phyloP scores from a whole-genome alignment of 2,888 invertebrate genomes.

The Thecocarcelia acutangulata region DNA sequence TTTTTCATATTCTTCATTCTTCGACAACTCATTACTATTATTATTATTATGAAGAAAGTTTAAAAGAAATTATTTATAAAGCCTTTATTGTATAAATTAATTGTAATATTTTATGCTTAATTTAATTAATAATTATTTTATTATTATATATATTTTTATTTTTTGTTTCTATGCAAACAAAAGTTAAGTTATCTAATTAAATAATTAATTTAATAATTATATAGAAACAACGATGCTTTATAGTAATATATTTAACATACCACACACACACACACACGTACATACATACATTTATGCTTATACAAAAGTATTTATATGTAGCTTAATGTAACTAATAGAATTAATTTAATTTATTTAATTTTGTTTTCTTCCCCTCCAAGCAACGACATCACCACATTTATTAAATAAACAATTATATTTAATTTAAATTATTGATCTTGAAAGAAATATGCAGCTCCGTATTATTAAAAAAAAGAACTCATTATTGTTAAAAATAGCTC shows the following conservation, averaged over 20 bases:
- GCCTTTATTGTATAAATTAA: conserved; percentile 70
- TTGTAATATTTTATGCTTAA: conserved; percentile 65
- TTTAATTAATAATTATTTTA: conserved; percentile 50
- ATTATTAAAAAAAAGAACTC: conserved; percentile 27
- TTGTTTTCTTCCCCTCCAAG: conserved; percentile 31
- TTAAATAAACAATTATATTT: conserved; percentile 16
- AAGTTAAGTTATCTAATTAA: conserved; percentile 63
- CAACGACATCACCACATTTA: background rate
- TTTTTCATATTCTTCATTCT: conserved; percentile 16
- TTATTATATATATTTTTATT: conserved; percentile 29
- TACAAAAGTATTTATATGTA: conserved; percentile 44
- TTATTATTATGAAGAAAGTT: conserved; percentile 48
- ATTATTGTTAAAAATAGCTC: conserved; percentile 55
- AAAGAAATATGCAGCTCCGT: conserved; percentile 42
- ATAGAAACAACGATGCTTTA: conserved; percentile 70
- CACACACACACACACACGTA: conserved; percentile 18
- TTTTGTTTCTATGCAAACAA: conserved; percentile 42
- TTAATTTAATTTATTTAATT: conserved; percentile 65
- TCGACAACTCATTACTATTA: conserved; percentile 21
- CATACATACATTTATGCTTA: conserved; percentile 1
- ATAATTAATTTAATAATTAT: conserved; percentile 55
- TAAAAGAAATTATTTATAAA: conserved; percentile 51
- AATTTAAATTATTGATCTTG: conserved; percentile 44
- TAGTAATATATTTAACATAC: conserved; percentile 56
- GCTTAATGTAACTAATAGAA: conserved; percentile 41